Conservation (phyloP, 2,797 vertebrate genomes). For the Natrix natrix region DNA sequence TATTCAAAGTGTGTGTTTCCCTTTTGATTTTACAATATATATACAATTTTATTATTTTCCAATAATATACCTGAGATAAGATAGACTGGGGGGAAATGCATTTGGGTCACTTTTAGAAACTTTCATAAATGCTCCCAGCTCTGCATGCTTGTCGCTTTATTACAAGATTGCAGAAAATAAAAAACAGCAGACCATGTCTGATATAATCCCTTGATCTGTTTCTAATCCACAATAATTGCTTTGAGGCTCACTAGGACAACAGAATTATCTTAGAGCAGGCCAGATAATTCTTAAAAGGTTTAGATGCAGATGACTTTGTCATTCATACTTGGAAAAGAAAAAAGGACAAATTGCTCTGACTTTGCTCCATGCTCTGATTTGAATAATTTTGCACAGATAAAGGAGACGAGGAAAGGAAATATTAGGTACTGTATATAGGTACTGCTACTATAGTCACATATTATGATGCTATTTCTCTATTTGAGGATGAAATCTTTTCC, state of each 20-base stretch:
- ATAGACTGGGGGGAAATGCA: not conserved
- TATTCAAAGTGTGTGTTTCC: not conserved
- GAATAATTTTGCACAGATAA: not conserved
- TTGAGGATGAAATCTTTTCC: not conserved
- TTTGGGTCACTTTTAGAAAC: not conserved
- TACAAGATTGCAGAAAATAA: constrained; percentile 55
- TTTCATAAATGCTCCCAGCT: constrained; percentile 45
- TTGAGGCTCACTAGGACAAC: constrained; percentile 65
- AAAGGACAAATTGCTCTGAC: not conserved
- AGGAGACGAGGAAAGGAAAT: not conserved
- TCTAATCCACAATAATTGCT: constrained; percentile 77
- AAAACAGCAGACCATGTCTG: constrained; percentile 67
- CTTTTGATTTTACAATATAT: not conserved
- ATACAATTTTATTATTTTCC: not conserved
- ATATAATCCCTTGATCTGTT: constrained; percentile 68
- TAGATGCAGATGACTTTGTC: constrained; percentile 40
- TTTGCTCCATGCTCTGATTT: not conserved
- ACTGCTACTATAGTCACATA: not conserved
- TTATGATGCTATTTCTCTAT: not conserved
- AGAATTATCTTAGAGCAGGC: constrained; percentile 53
- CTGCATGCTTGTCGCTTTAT: constrained; percentile 35
- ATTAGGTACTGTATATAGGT: not conserved
- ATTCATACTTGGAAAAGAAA: not conserved
- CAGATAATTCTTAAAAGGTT: constrained; percentile 50
- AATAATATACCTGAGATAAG: not conserved